Percentiles rank a stretch among this genome's conserved stretches.
These are phyloP conservation scores for Aurelia coerulea DNA, from an alignment of 30 jellyfish, hydroid and myxozoan genomes.

Conservation along the genomic window DNA sequence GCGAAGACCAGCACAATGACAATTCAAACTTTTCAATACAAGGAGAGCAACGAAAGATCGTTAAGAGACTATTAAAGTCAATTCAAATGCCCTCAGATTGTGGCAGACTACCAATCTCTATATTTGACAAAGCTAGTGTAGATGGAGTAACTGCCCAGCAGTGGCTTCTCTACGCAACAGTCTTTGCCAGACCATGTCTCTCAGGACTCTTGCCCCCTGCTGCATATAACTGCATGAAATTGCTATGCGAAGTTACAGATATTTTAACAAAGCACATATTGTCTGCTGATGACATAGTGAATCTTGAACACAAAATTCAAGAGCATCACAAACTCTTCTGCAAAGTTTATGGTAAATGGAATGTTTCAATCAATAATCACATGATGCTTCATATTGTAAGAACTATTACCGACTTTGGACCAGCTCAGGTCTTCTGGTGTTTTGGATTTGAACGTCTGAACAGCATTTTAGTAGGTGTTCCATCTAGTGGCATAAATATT, in stretches of 20 bases:
- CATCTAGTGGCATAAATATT: not conserved
- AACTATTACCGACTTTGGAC: slow-evolving; percentile 3
- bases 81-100: not conserved
- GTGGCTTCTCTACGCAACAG: no score
- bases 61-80: not conserved
- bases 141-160: no score
- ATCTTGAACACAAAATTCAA: not conserved
- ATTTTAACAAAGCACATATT: no score
- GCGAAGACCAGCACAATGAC: no score
- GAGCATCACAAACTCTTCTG: not conserved
- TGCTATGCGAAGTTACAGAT: no score
- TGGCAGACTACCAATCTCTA: no score
- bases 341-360: not conserved
- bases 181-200: no score
- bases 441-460: slow-evolving; percentile 7
- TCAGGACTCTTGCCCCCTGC: not conserved
- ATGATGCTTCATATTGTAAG: not conserved
- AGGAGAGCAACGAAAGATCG: not conserved
- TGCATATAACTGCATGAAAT: not conserved
- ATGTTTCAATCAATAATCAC: slow-evolving; percentile 6
- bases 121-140: no score
- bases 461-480: not conserved
- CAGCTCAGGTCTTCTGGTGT: slow-evolving; percentile 13
- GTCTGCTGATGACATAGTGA: no score
- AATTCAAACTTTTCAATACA: not conserved